phyloP scores from a whole-genome alignment of 2,797 vertebrate genomes.

The Sternotherus odoratus region DNA sequence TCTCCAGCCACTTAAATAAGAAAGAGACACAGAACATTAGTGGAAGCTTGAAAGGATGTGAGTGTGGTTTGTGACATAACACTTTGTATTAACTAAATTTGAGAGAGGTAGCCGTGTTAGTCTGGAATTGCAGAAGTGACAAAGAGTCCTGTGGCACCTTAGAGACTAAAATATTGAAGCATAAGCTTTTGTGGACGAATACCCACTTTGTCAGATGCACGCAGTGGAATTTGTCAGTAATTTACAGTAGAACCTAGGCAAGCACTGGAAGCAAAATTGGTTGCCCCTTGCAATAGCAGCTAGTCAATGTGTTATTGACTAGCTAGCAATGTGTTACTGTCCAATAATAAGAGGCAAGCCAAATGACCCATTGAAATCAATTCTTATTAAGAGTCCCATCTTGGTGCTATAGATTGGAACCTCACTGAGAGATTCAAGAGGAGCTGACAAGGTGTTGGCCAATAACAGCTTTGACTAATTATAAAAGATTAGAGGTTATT shows the following conservation, averaged over 20 bases:
- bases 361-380: background rate
- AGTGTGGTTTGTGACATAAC: background rate
- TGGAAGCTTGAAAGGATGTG: background rate
- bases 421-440: background rate
- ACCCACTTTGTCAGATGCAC: too few relatives aligned
- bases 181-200: too few relatives aligned
- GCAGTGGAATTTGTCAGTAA: background rate
- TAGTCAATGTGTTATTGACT: background rate
- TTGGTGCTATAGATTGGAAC: background rate
- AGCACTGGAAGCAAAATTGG: slow-evolving; percentile 26
- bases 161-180: too few relatives aligned
- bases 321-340: too few relatives aligned
- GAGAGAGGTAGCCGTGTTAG: too few relatives aligned
- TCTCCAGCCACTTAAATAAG: background rate
- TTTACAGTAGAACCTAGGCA: slow-evolving; percentile 22
- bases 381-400: background rate
- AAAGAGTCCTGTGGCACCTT: too few relatives aligned
- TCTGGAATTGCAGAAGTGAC: too few relatives aligned
- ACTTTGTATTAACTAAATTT: background rate
- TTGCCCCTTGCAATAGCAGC: background rate
- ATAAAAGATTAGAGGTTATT: background rate
- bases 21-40: background rate
- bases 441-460: slow-evolving; percentile 5
- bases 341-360: background rate
- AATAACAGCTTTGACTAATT: background rate